Evolutionary conservation across 2,797 vertebrate species (phyloP).

Genomic region (Lindbergichthys nudifrons): DNA sequence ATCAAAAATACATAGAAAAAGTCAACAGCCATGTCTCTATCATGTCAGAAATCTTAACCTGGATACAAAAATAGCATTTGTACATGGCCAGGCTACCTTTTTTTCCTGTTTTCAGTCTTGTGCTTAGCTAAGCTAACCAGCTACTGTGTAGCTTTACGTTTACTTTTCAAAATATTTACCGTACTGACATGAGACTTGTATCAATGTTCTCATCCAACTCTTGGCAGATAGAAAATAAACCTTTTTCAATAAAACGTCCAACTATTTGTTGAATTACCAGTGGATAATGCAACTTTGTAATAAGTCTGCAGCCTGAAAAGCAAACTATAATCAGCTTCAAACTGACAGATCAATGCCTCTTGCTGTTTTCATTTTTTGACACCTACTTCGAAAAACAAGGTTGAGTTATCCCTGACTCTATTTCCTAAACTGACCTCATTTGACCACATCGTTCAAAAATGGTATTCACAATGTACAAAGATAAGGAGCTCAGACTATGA

Average conservation of each 20-base stretch:
- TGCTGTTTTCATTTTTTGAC: neutral
- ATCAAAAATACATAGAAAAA: no score
- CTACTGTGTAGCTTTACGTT: neutral
- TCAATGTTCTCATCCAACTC: neutral
- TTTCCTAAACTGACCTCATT: conserved; percentile 2
- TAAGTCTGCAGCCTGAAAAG: neutral
- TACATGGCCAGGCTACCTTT: neutral
- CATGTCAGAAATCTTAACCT: neutral
- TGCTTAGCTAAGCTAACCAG: neutral
- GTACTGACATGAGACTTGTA: neutral
- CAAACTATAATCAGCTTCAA: neutral
- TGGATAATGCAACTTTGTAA: neutral
- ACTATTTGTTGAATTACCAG: neutral
- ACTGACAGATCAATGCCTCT: neutral
- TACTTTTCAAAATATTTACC: neutral
- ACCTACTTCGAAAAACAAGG: no score
- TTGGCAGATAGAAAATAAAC: neutral
- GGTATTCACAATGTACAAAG: conserved; percentile 27
- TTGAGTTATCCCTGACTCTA: neutral
- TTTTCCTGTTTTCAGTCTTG: neutral
- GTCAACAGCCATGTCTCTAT: no score
- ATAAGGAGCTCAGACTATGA: conserved; percentile 44
- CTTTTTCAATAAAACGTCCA: neutral
- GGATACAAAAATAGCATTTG: neutral
- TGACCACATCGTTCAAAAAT: conserved; percentile 15